Percentiles rank a stretch among this genome's conserved stretches.
Conservation (phyloP, 2,888 invertebrate species). For the Cryptocephalus moraei region DNA sequence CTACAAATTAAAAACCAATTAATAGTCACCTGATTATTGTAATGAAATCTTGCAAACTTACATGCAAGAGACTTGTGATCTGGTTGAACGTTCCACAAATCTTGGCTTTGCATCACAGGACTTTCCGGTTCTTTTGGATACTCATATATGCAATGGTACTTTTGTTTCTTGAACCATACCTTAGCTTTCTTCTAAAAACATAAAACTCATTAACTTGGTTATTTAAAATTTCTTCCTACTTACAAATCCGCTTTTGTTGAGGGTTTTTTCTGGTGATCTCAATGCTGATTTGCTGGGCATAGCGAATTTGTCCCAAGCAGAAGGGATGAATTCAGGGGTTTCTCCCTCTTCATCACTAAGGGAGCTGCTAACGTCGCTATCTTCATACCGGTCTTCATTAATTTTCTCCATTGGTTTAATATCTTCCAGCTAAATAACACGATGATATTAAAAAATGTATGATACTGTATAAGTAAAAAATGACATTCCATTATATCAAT, state of each 20-base stretch:
- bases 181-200: constrained; percentile 28
- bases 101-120: constrained; percentile 31
- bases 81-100: constrained; percentile 7
- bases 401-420: constrained; percentile 28
- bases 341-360: constrained; percentile 56
- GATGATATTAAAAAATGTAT: constrained; percentile 1
- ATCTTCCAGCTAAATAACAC: constrained; percentile 20
- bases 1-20: constrained; percentile 21
- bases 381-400: constrained; percentile 26
- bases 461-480: background rate
- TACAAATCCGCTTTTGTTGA: constrained; percentile 26
- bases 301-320: constrained; percentile 71
- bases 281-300: constrained; percentile 67
- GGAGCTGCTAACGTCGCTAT: constrained; percentile 33
- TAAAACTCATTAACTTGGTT: background rate
- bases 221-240: background rate
- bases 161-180: constrained; percentile 74
- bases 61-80: constrained; percentile 38
- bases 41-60: constrained; percentile 18
- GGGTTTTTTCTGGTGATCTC: constrained; percentile 47
- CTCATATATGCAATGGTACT: constrained; percentile 76
- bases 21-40: background rate
- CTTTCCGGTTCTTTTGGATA: constrained; percentile 63
- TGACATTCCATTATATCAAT: background rate
- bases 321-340: constrained; percentile 60